phyloP scores from a whole-genome alignment of 2,888 invertebrate species.

The Pterostichus madidus region DNA sequence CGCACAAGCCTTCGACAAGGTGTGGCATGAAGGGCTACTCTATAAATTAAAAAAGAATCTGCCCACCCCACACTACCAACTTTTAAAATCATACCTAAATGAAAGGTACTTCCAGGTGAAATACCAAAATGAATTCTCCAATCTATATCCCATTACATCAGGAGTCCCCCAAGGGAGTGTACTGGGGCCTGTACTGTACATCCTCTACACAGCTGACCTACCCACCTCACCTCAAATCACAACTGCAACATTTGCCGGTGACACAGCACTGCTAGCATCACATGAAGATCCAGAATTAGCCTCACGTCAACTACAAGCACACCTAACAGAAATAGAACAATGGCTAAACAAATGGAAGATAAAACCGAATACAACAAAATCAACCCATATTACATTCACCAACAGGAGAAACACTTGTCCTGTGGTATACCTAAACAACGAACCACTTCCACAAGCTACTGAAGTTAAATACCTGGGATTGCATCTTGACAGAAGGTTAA shows the following conservation, averaged over 20 bases:
- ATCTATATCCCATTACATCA: constrained; percentile 66
- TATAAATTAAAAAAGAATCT: constrained; percentile 67
- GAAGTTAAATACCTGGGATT: constrained; percentile 39
- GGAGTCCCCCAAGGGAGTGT: constrained; percentile 69
- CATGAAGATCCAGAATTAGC: constrained; percentile 67
- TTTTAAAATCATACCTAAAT: constrained; percentile 68
- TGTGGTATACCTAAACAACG: constrained; percentile 9
- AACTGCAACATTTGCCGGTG: constrained; percentile 69
- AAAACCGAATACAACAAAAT: constrained; percentile 67
- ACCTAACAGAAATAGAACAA: constrained; percentile 66
- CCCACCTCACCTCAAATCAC: constrained; percentile 67
- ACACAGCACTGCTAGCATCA: constrained; percentile 68
- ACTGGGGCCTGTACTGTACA: constrained; percentile 68
- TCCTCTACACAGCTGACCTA: constrained; percentile 68
- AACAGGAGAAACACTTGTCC: constrained; percentile 17
- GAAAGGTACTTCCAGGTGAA: constrained; percentile 61
- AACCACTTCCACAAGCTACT: constrained; percentile 24
- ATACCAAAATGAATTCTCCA: constrained; percentile 41
- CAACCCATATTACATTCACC: constrained; percentile 35
- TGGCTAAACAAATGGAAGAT: constrained; percentile 69
- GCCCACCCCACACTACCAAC: constrained; percentile 63
- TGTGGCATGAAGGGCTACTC: constrained; percentile 69
- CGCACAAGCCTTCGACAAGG: constrained; percentile 71
- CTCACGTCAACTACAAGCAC: constrained; percentile 68
- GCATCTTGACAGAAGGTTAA: constrained; percentile 19